These are phyloP conservation scores for Sebastes flavidus DNA, from an alignment of 2,797 vertebrate genomes.

Conservation along the genomic window DNA sequence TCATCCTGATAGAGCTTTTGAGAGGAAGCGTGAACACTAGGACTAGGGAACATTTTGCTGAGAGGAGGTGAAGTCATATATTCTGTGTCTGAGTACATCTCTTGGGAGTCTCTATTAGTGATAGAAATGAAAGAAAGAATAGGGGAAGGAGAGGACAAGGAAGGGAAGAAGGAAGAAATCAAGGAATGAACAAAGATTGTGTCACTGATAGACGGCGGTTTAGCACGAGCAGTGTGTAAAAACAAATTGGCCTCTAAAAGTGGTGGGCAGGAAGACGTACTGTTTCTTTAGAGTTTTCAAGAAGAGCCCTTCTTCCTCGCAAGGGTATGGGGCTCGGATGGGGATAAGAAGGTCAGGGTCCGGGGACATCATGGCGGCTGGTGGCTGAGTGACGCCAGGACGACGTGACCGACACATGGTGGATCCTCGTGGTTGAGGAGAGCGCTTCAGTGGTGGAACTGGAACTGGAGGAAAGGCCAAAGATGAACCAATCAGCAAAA, in stretches of 20 bases:
- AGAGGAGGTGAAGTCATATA: slow-evolving; percentile 83
- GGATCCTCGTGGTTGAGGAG: slow-evolving; percentile 84
- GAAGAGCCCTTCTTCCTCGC: slow-evolving; percentile 90
- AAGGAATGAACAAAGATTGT: background rate
- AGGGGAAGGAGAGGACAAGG: background rate
- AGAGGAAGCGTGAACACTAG: slow-evolving; percentile 67
- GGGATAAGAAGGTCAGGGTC: slow-evolving; percentile 95
- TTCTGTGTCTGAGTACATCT: slow-evolving; percentile 89
- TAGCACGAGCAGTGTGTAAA: background rate
- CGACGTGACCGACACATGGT: slow-evolving; percentile 88
- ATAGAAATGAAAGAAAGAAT: slow-evolving; percentile 23
- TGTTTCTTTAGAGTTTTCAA: slow-evolving; percentile 90
- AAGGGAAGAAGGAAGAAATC: background rate
- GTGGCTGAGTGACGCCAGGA: slow-evolving; percentile 79
- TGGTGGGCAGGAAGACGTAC: slow-evolving; percentile 74
- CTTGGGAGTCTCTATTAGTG: slow-evolving; percentile 87
- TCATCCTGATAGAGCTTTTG: slow-evolving; percentile 70
- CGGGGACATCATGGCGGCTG: slow-evolving; percentile 82
- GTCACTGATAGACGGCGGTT: background rate
- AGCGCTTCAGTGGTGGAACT: slow-evolving; percentile 87
- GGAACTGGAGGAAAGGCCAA: slow-evolving; percentile 59
- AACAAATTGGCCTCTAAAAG: background rate
- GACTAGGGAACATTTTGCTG: slow-evolving; percentile 84
- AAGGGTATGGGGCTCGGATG: slow-evolving; percentile 86
- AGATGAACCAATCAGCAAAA: slow-evolving; percentile 16